Evolutionary conservation across 2,797 vertebrate genomes (phyloP).

Genomic region (Bradypus variegatus): DNA sequence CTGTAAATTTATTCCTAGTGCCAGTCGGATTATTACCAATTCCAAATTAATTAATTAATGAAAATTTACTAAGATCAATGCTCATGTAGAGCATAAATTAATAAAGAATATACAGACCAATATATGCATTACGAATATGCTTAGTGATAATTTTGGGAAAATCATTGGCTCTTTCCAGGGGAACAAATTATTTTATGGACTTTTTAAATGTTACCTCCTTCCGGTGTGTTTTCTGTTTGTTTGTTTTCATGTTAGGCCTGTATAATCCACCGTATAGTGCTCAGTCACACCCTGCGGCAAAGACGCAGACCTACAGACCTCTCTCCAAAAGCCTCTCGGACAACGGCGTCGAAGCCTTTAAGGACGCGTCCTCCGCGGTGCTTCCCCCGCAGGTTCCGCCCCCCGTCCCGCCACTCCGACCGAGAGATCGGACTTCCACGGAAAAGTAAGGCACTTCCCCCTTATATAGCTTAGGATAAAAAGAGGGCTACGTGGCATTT

Average conservation of each 20-base stretch:
- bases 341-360: conserved; percentile 76
- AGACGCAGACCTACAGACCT: conserved; percentile 93
- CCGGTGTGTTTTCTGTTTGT: conserved; percentile 45
- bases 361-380: conserved; percentile 80
- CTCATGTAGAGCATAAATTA: neutral
- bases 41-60: neutral
- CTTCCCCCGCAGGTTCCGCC: conserved; percentile 81
- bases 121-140: neutral
- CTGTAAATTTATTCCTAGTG: neutral
- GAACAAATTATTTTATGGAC: neutral
- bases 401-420: conserved; percentile 78
- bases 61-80: neutral
- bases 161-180: neutral
- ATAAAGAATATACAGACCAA: neutral
- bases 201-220: conserved; percentile 21
- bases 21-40: conserved; percentile 17
- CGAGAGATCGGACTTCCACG: conserved; percentile 81
- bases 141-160: neutral
- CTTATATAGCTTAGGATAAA: neutral
- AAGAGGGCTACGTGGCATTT: neutral
- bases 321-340: conserved; percentile 90
- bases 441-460: conserved; percentile 81
- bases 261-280: conserved; percentile 77
- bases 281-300: conserved; percentile 90
- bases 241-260: conserved; percentile 74